Evolutionary conservation across 2,797 vertebrate genomes (phyloP), one percentile per base, ranked within the genome.

Genomic region (Amniataba percoides): DNA sequence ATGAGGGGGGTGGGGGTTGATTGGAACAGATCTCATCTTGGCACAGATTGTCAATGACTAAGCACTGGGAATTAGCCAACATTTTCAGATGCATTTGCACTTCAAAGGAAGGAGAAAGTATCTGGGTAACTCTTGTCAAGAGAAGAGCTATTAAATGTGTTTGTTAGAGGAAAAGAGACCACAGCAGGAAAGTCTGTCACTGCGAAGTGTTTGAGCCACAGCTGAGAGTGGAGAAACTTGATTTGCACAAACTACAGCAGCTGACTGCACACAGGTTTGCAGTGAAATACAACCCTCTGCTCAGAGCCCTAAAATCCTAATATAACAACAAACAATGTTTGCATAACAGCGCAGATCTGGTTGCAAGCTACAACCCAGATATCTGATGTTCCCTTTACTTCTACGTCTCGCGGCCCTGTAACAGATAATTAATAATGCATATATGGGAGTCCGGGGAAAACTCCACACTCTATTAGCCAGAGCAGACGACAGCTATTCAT

Each of bases 391-490:
- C 64, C 53, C 69, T 70, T 21, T 51, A 65, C 52, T 65, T 36
- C 72, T 56, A 73, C 0, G 51, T 71, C 85, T 84, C 76, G 60
- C 19, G 3, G 68, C 84, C 64, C 46, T 21, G 69, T 52, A 89
- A 89, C 83, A 77, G 74, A 82, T 87, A 80, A 92, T 94, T 91
- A 94, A 93, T 93, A 93, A 93, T 93, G 89, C 82, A 93, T 87
- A 53, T 56, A 91, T 57, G 58, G 74, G 91, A 87, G 89, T 90
- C 88, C 2, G 11, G 93, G 91, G 93, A 91, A 82, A 90, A 87
- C 85, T 79, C 75, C 76, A 81, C 81, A 82, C 84, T 86, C 90
- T 82, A 88, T 92, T 88, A 92, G 78, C 69, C 75, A 21, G 64
- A 78, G 87, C 78, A 70, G 71, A 89, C 49, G 73, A 84, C 83